These are phyloP conservation scores for Pampusana beccarii DNA, from an alignment of 2,113 vertebrate species.

Conservation along the genomic window DNA sequence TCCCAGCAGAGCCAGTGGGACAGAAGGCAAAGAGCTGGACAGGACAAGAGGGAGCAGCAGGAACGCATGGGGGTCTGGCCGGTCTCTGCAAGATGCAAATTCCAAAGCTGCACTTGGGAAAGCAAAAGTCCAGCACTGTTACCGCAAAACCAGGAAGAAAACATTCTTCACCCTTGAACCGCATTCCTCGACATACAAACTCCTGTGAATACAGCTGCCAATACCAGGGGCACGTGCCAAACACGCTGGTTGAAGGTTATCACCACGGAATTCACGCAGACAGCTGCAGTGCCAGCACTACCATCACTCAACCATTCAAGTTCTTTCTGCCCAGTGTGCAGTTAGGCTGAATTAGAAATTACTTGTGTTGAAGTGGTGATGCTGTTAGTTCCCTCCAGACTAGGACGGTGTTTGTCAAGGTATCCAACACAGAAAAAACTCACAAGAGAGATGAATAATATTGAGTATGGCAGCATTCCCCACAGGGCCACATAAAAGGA, in stretches of 20 bases:
- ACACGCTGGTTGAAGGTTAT: background rate
- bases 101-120: background rate
- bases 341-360: background rate
- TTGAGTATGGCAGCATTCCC: background rate
- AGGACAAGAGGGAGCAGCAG: background rate
- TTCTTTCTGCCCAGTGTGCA: background rate
- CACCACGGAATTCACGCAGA: background rate
- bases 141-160: background rate
- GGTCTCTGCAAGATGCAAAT: background rate
- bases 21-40: background rate
- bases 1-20: background rate
- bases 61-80: background rate
- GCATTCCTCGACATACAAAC: background rate
- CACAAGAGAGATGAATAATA: background rate
- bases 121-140: background rate
- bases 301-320: background rate
- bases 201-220: background rate
- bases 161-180: background rate
- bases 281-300: background rate
- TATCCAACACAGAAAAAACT: background rate
- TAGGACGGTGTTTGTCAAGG: background rate
- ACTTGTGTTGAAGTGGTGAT: background rate
- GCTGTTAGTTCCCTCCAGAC: background rate
- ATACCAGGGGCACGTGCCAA: background rate
- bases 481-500: background rate